These are phyloP conservation scores for Rotaria magnacalcarata DNA, from an alignment of 2,888 invertebrate species.

Conservation along the genomic window DNA sequence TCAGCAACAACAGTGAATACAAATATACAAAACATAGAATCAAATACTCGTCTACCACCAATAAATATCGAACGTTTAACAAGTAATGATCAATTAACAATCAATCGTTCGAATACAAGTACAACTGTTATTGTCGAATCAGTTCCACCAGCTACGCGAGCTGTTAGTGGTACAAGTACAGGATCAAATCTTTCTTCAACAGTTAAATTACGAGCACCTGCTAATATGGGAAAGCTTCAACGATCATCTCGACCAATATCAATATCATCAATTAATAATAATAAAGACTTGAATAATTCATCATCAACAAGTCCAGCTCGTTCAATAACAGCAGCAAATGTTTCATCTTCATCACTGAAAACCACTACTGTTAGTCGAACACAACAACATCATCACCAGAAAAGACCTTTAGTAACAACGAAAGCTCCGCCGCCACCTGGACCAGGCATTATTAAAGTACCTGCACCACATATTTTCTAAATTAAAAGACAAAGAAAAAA, in stretches of 20 bases:
- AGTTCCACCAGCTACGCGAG: neutral
- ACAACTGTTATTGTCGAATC: neutral
- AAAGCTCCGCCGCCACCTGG: neutral
- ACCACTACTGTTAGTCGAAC: neutral
- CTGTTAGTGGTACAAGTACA: constrained; percentile 7
- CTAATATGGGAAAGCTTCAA: neutral
- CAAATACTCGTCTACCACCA: constrained; percentile 7
- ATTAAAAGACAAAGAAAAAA: neutral
- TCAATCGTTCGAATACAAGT: neutral
- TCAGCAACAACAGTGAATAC: neutral
- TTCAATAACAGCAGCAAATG: neutral
- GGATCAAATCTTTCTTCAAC: constrained; percentile 14
- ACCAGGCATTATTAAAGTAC: neutral
- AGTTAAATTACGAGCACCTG: neutral
- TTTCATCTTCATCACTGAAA: neutral
- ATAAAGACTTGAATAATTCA: neutral
- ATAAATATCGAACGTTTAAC: constrained; percentile 19
- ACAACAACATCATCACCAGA: neutral
- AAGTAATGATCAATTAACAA: neutral
- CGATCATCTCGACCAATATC: neutral
- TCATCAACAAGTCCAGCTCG: constrained; percentile 15
- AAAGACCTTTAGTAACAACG: neutral
- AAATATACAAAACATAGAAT: neutral
- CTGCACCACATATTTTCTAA: neutral
- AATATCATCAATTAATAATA: neutral